Percentiles rank a stretch among this genome's conserved stretches.
These are phyloP conservation scores for Ophion costatus DNA, from an alignment of 2,888 invertebrate genomes.

Conservation along the genomic window DNA sequence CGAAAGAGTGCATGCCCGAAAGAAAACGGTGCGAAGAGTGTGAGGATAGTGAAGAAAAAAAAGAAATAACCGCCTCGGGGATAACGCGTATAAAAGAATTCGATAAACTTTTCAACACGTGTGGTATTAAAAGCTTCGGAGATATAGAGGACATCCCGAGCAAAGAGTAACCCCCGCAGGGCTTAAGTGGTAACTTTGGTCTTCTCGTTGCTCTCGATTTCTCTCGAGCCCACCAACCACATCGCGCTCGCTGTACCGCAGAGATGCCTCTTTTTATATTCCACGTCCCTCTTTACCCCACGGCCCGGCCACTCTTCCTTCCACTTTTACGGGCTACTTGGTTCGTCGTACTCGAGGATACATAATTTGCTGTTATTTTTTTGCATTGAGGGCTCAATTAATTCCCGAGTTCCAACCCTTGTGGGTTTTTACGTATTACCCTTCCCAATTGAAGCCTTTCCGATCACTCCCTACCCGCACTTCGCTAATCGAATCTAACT, in stretches of 20 bases:
- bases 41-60: slow-evolving; percentile 32
- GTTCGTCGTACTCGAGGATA: not conserved
- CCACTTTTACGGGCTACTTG: slow-evolving; percentile 18
- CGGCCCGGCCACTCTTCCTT: slow-evolving; percentile 47
- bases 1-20: slow-evolving; percentile 45
- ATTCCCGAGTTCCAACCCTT: too few relatives aligned
- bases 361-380: not conserved
- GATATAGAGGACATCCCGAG: slow-evolving; percentile 47
- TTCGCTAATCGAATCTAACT: too few relatives aligned
- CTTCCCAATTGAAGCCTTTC: too few relatives aligned
- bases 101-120: slow-evolving; percentile 56
- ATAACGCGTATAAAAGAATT: slow-evolving; percentile 59
- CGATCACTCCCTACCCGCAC: too few relatives aligned
- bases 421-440: too few relatives aligned
- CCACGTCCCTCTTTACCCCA: slow-evolving; percentile 34
- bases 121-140: slow-evolving; percentile 48
- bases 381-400: not conserved
- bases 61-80: slow-evolving; percentile 41
- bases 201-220: slow-evolving; percentile 57
- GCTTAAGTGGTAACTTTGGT: slow-evolving; percentile 23
- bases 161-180: slow-evolving; percentile 19
- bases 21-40: slow-evolving; percentile 35
- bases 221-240: slow-evolving; percentile 47
- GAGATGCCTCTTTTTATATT: slow-evolving; percentile 35
- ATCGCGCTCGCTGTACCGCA: slow-evolving; percentile 15